Evolutionary conservation across 1,140 invertebrate genomes (phyloP).

Genomic region (Cydia pomonella): DNA sequence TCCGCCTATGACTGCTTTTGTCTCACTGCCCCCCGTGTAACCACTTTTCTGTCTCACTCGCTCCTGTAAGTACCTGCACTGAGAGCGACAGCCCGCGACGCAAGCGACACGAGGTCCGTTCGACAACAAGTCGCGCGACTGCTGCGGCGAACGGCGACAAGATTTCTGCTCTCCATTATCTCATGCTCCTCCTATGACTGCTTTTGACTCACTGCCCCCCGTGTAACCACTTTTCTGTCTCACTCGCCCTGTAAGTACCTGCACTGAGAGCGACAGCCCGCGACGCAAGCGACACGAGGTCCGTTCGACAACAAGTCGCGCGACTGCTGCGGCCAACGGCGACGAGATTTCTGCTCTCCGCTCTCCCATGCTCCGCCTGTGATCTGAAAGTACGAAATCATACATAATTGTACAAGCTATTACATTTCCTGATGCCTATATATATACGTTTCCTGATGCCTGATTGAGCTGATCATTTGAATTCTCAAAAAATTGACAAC

Average conservation of each 20-base stretch:
- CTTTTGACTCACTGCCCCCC: too few relatives aligned
- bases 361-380: conserved; percentile 58
- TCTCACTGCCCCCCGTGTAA: too few relatives aligned
- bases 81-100: conserved; percentile 58
- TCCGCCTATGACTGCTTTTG: conserved; percentile 52
- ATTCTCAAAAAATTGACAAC: too few relatives aligned
- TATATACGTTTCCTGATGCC: not conserved
- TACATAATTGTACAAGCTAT: too few relatives aligned
- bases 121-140: conserved; percentile 62
- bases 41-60: not conserved
- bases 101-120: conserved; percentile 63
- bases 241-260: not conserved
- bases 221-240: too few relatives aligned
- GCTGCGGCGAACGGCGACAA: conserved; percentile 38
- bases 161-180: conserved; percentile 53
- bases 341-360: conserved; percentile 49
- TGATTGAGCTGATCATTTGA: too few relatives aligned
- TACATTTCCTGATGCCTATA: not conserved
- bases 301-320: conserved; percentile 64
- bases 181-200: conserved; percentile 57
- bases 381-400: conserved; percentile 51
- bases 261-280: conserved; percentile 51
- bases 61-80: conserved; percentile 18
- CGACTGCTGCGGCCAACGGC: conserved; percentile 37
- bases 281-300: conserved; percentile 64